Evolutionary conservation across 2,797 vertebrate genomes (phyloP), one percentile per base, ranked within the genome.

Genomic region (Thunnus albacares): DNA sequence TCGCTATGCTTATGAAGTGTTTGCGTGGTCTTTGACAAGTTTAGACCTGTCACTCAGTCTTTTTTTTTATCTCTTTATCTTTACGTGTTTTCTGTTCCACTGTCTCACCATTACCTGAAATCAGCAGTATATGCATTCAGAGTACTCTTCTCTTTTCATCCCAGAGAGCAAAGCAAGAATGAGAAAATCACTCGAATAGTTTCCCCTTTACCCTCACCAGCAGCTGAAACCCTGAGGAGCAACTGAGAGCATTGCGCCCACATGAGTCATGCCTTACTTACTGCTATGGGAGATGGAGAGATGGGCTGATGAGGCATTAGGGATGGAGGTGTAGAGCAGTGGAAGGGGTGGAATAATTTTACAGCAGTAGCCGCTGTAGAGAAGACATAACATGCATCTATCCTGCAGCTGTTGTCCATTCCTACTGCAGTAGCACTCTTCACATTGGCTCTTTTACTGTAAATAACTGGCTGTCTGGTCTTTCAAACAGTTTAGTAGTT

Each of bases 241-340:
- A 5, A 77, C 85, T 26, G 61, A 45, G 75, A 76, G 65, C 78
- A 82, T 83, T 79, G 84, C 55, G 51, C 87, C 89, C 90, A 88
- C 86, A 91, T 91, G 91, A 88, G 83, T 92, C 90, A 92, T 81
- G 87, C 83, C 83, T 90, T 78, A 84, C 76, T 89, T 75, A 61
- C 87, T 81, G 90, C 89, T 83, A 75, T 80, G 85, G 80, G 85
- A 87, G 83, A 87, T 70, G 77, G 73, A 82, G 87, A 82, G 87
- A 87, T 80, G 72, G 71, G 41, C 67, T 71, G 80, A 88, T 78
- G 90, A 78, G 79, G 64, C 79, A 71, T 88, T 52, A 58, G 86
- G 60, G 84, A 88, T 66, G 75, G 80, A 90, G 76, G 87, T 90
- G 88, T 22, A 75, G 82, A 86, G 67, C 55, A 62, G 52, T 59